A percentile compares a stretch with the other conserved stretches of the same genome.
Conservation (phyloP, 1,140 invertebrate species). For the Caenorhabditis briggsae region DNA sequence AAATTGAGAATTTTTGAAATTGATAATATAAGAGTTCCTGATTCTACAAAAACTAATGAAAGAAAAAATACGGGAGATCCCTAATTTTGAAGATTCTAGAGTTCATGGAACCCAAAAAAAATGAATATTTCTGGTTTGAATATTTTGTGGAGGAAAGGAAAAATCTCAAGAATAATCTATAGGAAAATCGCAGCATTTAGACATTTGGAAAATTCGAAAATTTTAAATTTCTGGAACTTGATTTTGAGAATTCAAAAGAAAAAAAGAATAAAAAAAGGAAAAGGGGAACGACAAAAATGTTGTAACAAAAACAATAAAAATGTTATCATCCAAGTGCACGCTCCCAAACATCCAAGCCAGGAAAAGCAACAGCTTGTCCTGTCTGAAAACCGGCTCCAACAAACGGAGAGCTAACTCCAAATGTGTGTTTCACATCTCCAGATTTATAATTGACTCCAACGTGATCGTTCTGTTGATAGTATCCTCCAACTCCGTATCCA, state of each 20-base stretch:
- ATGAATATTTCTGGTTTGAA: neutral
- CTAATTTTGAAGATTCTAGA: neutral
- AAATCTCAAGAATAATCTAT: no score
- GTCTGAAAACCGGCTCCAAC: constrained; percentile 64
- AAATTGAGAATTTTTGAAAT: no score
- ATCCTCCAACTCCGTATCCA: constrained; percentile 62
- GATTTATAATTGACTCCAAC: constrained; percentile 63
- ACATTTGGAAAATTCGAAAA: no score
- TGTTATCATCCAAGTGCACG: constrained; percentile 36
- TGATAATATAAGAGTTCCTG: no score
- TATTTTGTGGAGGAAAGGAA: neutral
- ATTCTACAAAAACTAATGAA: no score
- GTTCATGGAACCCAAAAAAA: neutral
- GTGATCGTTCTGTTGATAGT: constrained; percentile 66
- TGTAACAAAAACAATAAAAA: neutral
- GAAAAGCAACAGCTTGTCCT: constrained; percentile 65
- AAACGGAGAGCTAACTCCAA: constrained; percentile 65
- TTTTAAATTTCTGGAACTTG: no score
- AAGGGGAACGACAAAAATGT: neutral
- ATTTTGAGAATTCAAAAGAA: no score
- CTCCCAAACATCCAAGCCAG: constrained; percentile 64
- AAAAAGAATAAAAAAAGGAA: no score
- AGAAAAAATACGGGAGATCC: no score
- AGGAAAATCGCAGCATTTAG: no score
- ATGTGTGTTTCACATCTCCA: constrained; percentile 62